Conservation (phyloP, 2,888 invertebrate species). For the Amiota mariae region DNA sequence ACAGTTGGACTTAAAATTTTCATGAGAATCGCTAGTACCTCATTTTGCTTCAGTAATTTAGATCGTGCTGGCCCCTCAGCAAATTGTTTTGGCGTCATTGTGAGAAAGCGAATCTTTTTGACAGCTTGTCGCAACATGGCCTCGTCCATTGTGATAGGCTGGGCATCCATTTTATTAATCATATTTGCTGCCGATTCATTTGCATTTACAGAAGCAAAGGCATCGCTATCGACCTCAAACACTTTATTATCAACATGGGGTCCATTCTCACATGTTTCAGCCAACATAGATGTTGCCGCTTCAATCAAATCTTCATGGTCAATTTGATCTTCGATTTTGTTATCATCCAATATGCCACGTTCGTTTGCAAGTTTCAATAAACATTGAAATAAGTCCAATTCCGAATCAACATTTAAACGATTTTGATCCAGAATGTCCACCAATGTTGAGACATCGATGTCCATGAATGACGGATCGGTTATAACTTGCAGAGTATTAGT, state of each 20-base stretch:
- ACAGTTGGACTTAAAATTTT: constrained; percentile 83
- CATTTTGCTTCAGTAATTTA: constrained; percentile 82
- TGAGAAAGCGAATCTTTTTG: constrained; percentile 86
- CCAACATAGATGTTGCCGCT: constrained; percentile 13
- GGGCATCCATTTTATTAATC: constrained; percentile 64
- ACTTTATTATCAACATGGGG: constrained; percentile 56
- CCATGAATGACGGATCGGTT: constrained; percentile 83
- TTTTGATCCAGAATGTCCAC: constrained; percentile 84
- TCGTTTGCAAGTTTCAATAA: constrained; percentile 80
- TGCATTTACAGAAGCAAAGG: constrained; percentile 50
- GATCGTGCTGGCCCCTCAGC: constrained; percentile 88
- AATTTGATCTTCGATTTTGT: no score
- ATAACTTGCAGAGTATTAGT: constrained; percentile 84
- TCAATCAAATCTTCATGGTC: no score
- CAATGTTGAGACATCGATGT: constrained; percentile 83
- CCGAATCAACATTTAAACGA: constrained; percentile 82
- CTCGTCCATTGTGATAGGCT: constrained; percentile 64
- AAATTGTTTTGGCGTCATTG: constrained; percentile 86
- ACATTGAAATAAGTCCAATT: constrained; percentile 85
- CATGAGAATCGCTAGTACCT: constrained; percentile 85
- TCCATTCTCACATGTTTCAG: no score
- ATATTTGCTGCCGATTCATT: constrained; percentile 51
- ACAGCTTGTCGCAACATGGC: constrained; percentile 78
- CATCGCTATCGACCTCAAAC: constrained; percentile 67
- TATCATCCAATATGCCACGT: constrained; percentile 72